These are phyloP conservation scores for Condylostylus longicornis DNA, from an alignment of 1,140 invertebrate species.

Conservation along the genomic window DNA sequence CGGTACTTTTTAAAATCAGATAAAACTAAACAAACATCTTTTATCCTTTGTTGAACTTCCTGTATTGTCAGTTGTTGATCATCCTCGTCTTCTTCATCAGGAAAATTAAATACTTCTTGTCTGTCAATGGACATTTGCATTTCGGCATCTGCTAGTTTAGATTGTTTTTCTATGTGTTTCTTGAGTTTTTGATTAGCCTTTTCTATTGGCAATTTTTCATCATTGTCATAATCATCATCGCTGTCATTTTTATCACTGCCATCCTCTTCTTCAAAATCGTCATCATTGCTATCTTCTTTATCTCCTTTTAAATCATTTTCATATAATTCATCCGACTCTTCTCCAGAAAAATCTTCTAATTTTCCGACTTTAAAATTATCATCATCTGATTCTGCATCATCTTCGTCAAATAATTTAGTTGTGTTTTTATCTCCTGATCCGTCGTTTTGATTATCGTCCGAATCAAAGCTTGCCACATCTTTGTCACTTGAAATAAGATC, in stretches of 20 bases:
- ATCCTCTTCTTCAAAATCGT: constrained; percentile 20
- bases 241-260: constrained; percentile 22
- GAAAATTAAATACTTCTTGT: constrained; percentile 61
- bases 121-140: constrained; percentile 58
- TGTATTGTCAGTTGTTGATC: constrained; percentile 59
- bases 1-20: constrained; percentile 74
- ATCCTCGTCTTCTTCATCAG: constrained; percentile 51
- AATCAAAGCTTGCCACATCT: constrained; percentile 10
- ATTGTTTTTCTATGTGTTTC: constrained; percentile 52
- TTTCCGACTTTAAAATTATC: constrained; percentile 15
- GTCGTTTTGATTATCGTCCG: constrained; percentile 19
- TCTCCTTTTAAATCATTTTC: constrained; percentile 19
- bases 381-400: constrained; percentile 12
- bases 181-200: constrained; percentile 66
- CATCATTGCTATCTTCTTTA: constrained; percentile 18
- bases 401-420: constrained; percentile 10
- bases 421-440: constrained; percentile 19
- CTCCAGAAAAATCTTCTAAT: no score
- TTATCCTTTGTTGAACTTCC: constrained; percentile 78
- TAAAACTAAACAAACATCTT: constrained; percentile 74
- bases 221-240: constrained; percentile 35
- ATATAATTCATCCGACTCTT: constrained; percentile 12
- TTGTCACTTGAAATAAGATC: constrained; percentile 14
- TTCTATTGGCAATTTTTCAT: constrained; percentile 70
- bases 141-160: constrained; percentile 65